A percentile compares a stretch with the other conserved stretches of the same genome.
These are phyloP conservation scores for Hemistola chrysoprasaria DNA, from an alignment of 2,888 invertebrate species.

Conservation along the genomic window DNA sequence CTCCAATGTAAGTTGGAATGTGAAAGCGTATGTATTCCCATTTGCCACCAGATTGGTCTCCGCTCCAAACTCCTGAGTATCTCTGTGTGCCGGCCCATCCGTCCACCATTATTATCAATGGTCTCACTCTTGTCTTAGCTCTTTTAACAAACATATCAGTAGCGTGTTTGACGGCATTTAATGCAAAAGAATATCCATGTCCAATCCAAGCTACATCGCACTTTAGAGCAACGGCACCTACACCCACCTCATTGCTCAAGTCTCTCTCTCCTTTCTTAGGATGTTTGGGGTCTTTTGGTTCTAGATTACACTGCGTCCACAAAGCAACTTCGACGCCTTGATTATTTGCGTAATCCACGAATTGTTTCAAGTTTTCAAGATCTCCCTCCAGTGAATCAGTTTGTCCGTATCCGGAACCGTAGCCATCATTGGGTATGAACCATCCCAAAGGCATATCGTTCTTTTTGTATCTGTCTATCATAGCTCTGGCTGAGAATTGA, in stretches of 20 bases:
- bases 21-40: conserved; percentile 77
- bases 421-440: conserved; percentile 75
- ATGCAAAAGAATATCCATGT: conserved; percentile 65
- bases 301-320: conserved; percentile 71
- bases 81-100: conserved; percentile 76
- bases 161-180: conserved; percentile 65
- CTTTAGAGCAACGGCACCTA: conserved; percentile 67
- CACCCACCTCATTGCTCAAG: conserved; percentile 58
- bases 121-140: conserved; percentile 44
- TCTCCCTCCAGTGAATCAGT: conserved; percentile 65
- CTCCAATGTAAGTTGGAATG: conserved; percentile 70
- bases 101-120: conserved; percentile 69
- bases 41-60: conserved; percentile 69
- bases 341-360: conserved; percentile 54
- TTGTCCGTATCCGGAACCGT: conserved; percentile 73
- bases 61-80: conserved; percentile 69
- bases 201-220: conserved; percentile 77
- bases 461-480: conserved; percentile 67
- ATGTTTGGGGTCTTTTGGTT: conserved; percentile 58
- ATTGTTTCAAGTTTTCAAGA: conserved; percentile 61
- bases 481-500: conserved; percentile 73
- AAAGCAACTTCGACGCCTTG: conserved; percentile 67
- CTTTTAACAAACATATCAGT: conserved; percentile 50
- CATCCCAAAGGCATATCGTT: conserved; percentile 71
- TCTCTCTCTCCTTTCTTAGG: conserved; percentile 74